These are phyloP conservation scores for Cephus pulcher DNA, from an alignment of 2,888 invertebrate genomes.

Conservation along the genomic window DNA sequence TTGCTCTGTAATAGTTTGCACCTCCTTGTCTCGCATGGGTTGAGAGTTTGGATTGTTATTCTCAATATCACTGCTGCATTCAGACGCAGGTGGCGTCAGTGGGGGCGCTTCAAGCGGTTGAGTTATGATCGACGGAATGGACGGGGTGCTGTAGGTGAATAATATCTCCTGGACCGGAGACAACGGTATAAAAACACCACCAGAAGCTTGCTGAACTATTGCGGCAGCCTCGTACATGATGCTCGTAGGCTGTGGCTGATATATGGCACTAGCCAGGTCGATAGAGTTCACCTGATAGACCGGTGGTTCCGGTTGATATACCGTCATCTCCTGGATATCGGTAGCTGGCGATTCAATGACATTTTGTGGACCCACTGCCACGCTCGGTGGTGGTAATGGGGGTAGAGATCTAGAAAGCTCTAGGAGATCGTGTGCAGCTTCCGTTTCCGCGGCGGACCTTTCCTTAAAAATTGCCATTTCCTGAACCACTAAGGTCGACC, in stretches of 20 bases:
- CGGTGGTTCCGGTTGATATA: slow-evolving; percentile 49
- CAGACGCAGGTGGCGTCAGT: slow-evolving; percentile 78
- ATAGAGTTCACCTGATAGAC: slow-evolving; percentile 48
- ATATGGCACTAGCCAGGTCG: slow-evolving; percentile 46
- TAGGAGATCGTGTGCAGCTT: slow-evolving; percentile 86
- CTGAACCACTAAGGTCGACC: neutral
- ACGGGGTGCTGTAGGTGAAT: slow-evolving; percentile 60
- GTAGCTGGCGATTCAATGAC: slow-evolving; percentile 65
- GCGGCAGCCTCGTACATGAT: slow-evolving; percentile 65
- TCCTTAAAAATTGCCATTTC: neutral
- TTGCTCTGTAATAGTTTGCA: slow-evolving; percentile 53
- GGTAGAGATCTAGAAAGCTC: slow-evolving; percentile 83
- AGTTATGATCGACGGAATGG: slow-evolving; percentile 48
- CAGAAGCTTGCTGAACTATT: slow-evolving; percentile 56
- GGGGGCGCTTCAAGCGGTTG: slow-evolving; percentile 54
- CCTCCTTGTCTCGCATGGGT: slow-evolving; percentile 53
- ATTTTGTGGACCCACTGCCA: slow-evolving; percentile 74
- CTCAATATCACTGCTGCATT: slow-evolving; percentile 80
- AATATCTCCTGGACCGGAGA: slow-evolving; percentile 63
- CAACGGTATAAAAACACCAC: slow-evolving; percentile 60
- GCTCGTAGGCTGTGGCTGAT: slow-evolving; percentile 41
- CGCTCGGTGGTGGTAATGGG: slow-evolving; percentile 78
- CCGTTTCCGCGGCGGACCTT: slow-evolving; percentile 81
- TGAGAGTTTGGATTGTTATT: slow-evolving; percentile 71
- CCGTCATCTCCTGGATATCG: slow-evolving; percentile 62